Base-by-base conservation (phyloP, 2,888 invertebrate species). In the Alloplasta piceator region DNA sequence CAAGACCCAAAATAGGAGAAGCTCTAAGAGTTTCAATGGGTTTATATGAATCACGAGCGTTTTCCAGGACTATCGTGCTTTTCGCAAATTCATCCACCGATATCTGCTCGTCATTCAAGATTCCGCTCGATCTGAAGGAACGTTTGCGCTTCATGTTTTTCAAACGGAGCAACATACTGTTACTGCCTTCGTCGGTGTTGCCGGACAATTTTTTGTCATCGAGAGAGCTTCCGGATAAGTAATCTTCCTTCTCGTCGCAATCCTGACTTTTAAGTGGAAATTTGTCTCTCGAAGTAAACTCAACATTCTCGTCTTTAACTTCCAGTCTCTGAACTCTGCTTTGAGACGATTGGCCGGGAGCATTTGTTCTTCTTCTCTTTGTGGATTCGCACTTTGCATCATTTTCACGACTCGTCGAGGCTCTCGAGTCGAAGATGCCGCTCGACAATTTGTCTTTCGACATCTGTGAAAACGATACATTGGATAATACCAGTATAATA, bases 31-130 rank as follows among this genome's bases (percentile, higher is more conserved):
- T 63, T 16, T 38, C 26, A 16, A 60, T 0, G 0, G 63, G 14
- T 16, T 5, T 12, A 0, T 12, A 39, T 0, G 6, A 26, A 1
- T 46, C 4, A 14, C 68, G 70, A 2, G 46, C 68, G 0, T 50
- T 12, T 14, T 81, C 80, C 46, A 81, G 16, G 7, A 36, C 56
- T 70, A 68, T 68, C 1, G 46, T 52, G 6, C 73, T 77, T 26
- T 60, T 39, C 2, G 67, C 58, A 43, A 81, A 81, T 2, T 73
- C 64, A 6, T 77, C 64, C 7, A 50, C 46, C 0, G 63, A 56
- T 10, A 81, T 77, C 52, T 52, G 9, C 6, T n/a, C 77, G 10
- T 81, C 77, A 0, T 38, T n/a, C 14, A 56, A 41, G 16, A 7
- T 6, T n/a, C 10, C 9, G 50, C 58, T 36, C 3, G 12, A 16